phyloP scores from a whole-genome alignment of 2,797 vertebrate species.

The Galago senegalensis region DNA sequence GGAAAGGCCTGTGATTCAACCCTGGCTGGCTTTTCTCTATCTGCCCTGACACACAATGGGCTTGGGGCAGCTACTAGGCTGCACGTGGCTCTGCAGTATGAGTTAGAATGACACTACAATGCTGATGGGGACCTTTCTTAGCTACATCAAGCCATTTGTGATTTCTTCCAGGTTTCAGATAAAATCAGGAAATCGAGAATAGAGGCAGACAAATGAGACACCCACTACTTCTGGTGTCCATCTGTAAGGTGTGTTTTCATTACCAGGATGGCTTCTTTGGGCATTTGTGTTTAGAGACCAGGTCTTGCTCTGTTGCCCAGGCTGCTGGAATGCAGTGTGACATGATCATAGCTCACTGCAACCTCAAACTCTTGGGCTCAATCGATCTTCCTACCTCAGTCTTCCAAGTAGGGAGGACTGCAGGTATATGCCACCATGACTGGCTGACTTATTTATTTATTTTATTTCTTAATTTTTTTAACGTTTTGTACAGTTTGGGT shows the following conservation, averaged over 20 bases:
- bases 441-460: too few species aligned
- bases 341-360: too few species aligned
- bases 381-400: too few species aligned
- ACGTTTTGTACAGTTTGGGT: too few species aligned
- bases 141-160: background rate
- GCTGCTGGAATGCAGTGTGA: too few species aligned
- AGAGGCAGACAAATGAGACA: background rate
- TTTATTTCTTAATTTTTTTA: too few species aligned
- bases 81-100: background rate
- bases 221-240: background rate
- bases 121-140: background rate
- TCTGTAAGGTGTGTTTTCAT: background rate
- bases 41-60: background rate
- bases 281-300: background rate
- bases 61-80: background rate
- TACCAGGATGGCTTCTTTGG: background rate
- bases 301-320: background rate
- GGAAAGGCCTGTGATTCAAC: background rate
- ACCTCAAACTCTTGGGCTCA: too few species aligned
- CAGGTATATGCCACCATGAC: too few species aligned
- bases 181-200: background rate
- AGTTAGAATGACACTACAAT: background rate
- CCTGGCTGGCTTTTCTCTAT: background rate
- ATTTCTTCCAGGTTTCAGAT: conserved; percentile 26
- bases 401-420: too few species aligned